Base-by-base conservation (phyloP, 2,888 invertebrate species). In the Caenorhabditis sulstoni region DNA sequence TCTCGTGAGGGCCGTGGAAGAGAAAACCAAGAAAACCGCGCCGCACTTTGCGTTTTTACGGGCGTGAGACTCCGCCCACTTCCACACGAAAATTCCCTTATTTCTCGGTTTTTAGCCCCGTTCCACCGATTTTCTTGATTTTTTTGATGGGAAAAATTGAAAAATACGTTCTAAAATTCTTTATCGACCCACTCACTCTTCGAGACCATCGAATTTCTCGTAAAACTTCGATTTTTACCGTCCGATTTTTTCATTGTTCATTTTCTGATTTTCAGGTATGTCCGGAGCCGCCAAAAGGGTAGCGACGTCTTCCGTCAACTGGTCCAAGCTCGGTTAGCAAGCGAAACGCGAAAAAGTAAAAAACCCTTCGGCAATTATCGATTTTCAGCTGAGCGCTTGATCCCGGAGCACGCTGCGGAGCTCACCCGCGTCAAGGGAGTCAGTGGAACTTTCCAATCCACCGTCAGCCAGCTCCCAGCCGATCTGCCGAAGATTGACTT, bases 401-500 rank as follows among this genome's bases (percentile, higher is more conserved):
- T 82, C 53, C 79, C 83, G 44, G 81, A 83, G 68, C 89, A 89
- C 70, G 81, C 84, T 45, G 84, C 86, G 44, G 89, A 90, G 80
- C 85, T 89, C 39, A 70, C 70, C 62, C 85, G 86, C 41, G 81
- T 89, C 73, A 89, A 88, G 85, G 87, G 87, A 67, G 86, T 86
- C 76, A 89, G 87, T 74, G 83, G 85, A 37, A 82, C 87, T 37
- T 88, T 85, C 82, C 80, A 85, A 37, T 81, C 87, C 12, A 73
- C 84, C 23, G 87, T 89, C 57, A 84, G 82, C 67, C 85, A 84
- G 66, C 87, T 87, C 29, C 88, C 88, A 57, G 84, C 86, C 44
- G 89, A 89, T 70, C 82, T 89, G 23, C 89, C 89, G 35, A 90
- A 89, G 82, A 81, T 90, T 44, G 88, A 89, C 79, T 89, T 90